These are phyloP conservation scores for Cheilosia grossa DNA, from an alignment of 2,888 invertebrate genomes.

Conservation along the genomic window DNA sequence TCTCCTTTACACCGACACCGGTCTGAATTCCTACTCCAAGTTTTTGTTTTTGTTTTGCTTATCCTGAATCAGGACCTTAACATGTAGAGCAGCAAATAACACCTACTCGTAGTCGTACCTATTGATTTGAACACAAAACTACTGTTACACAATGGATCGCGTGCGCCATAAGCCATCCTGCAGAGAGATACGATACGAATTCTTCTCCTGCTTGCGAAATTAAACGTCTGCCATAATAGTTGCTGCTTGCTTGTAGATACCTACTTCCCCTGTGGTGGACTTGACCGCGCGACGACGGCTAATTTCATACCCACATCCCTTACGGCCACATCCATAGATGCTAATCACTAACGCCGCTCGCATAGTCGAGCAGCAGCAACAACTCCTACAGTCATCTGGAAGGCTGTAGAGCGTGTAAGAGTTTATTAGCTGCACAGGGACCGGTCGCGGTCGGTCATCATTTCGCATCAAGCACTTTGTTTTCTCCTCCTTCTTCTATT, in stretches of 20 bases:
- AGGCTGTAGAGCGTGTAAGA: conserved; percentile 34
- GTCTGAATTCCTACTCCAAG: conserved; percentile 6
- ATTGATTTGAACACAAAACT: conserved; percentile 57
- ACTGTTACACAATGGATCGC: conserved; percentile 70
- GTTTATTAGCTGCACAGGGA: conserved; percentile 42
- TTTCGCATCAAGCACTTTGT: conserved; percentile 47
- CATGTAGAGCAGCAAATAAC: conserved; percentile 31
- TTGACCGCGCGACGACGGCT: conserved; percentile 61
- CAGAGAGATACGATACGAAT: conserved; percentile 13
- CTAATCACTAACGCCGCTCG: conserved; percentile 69
- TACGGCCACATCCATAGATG: conserved; percentile 66
- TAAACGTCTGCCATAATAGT: conserved; percentile 59
- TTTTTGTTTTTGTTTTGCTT: conserved; percentile 11
- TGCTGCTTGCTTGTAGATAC: conserved; percentile 1
- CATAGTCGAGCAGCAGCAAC: conserved; percentile 12
- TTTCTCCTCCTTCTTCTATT: neutral
- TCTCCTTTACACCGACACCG: conserved; percentile 2
- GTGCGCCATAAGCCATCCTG: conserved; percentile 65
- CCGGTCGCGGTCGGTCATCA: conserved; percentile 48
- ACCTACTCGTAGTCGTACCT: conserved; percentile 17
- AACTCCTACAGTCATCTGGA: conserved; percentile 2
- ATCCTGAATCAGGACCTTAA: conserved; percentile 44
- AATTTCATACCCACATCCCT: conserved; percentile 70
- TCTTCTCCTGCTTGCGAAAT: conserved; percentile 40
- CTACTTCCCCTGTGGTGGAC: conserved; percentile 46